Evolutionary conservation across 2,888 invertebrate genomes (phyloP).

Genomic region (Tholera decimalis): DNA sequence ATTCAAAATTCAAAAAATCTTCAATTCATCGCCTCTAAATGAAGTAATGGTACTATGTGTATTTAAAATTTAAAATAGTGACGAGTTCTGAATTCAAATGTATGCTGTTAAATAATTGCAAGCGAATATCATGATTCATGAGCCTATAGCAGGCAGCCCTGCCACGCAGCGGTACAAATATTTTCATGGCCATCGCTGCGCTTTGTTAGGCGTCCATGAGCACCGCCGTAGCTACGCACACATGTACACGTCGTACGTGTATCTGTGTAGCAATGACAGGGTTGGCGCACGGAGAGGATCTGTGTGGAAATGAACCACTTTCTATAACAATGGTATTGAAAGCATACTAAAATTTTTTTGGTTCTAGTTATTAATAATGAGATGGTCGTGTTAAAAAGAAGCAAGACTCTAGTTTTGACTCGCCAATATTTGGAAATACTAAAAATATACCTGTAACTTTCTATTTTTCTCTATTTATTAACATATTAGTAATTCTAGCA

Average conservation of each 20-base stretch:
- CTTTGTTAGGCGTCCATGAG: conserved; percentile 81
- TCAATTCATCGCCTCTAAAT: too few relatives aligned
- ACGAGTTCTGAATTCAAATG: background rate
- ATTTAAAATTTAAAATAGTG: too few relatives aligned
- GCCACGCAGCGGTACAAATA: conserved; percentile 73
- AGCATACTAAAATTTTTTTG: too few relatives aligned
- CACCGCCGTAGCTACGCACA: conserved; percentile 68
- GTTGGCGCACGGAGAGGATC: conserved; percentile 18
- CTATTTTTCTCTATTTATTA: background rate
- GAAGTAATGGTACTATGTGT: background rate
- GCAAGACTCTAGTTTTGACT: background rate
- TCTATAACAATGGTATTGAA: background rate
- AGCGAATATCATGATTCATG: background rate
- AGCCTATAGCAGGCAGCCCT: conserved; percentile 48
- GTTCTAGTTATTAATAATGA: background rate
- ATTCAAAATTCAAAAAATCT: too few relatives aligned
- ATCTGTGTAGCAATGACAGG: conserved; percentile 27
- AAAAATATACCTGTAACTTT: too few relatives aligned
- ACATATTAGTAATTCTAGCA: background rate
- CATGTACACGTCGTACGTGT: conserved; percentile 43
- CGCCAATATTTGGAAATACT: background rate
- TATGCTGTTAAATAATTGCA: background rate
- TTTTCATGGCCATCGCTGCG: conserved; percentile 86
- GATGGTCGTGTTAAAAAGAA: background rate
- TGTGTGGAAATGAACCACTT: background rate